These are phyloP conservation scores for Elegia similella DNA, from an alignment of 2,888 invertebrate species.

Conservation along the genomic window DNA sequence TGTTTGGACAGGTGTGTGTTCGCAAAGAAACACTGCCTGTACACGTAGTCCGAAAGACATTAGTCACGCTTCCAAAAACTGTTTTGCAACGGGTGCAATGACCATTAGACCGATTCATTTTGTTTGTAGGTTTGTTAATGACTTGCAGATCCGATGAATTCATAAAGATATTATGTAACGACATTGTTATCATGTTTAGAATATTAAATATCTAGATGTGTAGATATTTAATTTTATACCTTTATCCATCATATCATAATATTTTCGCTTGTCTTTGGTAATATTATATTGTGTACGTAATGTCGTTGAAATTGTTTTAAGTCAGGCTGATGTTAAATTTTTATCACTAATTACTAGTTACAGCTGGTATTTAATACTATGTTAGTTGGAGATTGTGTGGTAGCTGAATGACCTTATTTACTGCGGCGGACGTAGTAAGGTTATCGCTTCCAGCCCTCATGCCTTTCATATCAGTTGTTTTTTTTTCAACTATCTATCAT, in stretches of 20 bases:
- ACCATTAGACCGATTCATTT: slow-evolving; percentile 31
- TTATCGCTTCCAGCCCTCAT: slow-evolving; percentile 53
- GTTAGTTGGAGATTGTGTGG: slow-evolving; percentile 42
- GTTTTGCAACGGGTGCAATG: slow-evolving; percentile 42
- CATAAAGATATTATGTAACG: not conserved
- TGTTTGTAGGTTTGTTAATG: slow-evolving; percentile 30
- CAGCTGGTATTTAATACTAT: slow-evolving; percentile 21
- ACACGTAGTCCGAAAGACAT: slow-evolving; percentile 41
- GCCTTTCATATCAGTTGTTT: slow-evolving; percentile 45
- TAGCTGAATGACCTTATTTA: slow-evolving; percentile 59
- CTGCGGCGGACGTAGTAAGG: slow-evolving; percentile 52
- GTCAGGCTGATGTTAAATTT: not conserved
- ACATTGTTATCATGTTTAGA: not conserved
- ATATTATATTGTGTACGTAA: not conserved
- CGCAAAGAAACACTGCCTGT: slow-evolving; percentile 34
- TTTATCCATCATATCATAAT: too few relatives aligned
- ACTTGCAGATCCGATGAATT: slow-evolving; percentile 22
- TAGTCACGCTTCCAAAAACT: slow-evolving; percentile 56
- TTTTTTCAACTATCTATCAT: slow-evolving; percentile 29
- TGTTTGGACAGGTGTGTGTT: slow-evolving; percentile 46
- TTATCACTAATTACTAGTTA: not conserved
- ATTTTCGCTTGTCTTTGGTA: not conserved
- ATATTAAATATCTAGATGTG: not conserved
- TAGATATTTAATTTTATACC: too few relatives aligned
- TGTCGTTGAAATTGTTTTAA: not conserved